Base-by-base conservation (phyloP, 2,113 vertebrate genomes). In the Sinocyclocheilus anophthalmus region DNA sequence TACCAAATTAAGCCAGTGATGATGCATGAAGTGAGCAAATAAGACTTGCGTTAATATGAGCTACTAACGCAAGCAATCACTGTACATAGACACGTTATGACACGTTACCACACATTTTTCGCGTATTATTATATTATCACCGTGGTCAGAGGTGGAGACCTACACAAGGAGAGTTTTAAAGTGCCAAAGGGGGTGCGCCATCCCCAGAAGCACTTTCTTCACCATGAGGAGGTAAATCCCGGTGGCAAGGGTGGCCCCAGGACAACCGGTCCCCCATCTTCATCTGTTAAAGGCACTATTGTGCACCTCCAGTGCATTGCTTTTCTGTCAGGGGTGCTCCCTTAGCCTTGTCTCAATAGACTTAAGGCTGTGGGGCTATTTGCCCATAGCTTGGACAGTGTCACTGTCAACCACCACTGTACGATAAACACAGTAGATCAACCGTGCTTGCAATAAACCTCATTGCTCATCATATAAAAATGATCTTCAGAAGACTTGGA, bases 271-370 rank as follows among this genome's bases (percentile, higher is more conserved):
- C 39, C 39, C 39, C 1, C 63, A 67, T 70, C 63, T 85, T 63
- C 1, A 24, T 80, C 30, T 86, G 48, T 86, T 72, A 55, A 81
- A 33, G 67, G 42, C 63, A 77, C 85, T 81, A 55, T 81, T 81
- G 26, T 53, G 9, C 77, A 57, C 18, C 30, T 24, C 48, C 45
- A 86, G 14, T 16, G 7, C 77, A 57, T n/a, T 77, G 76, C 59
- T 39, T 39, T 39, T 39, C 39, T 39, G 39, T 39, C 39, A 6
- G 39, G 30, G 30, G 30, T 30, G 30, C 30, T 30, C 30, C 39
- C 39, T 39, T 39, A 39, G 39, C 39, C 39, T 39, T 39, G 5
- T 39, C 39, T 39, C 39, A 39, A 39, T 6, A 39, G 39, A 39
- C 39, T 39, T 39, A 39, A 39, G 39, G 6, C 39, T 6, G 5